Conservation (phyloP, 2,888 invertebrate species). For the Xiphydria camelus region DNA sequence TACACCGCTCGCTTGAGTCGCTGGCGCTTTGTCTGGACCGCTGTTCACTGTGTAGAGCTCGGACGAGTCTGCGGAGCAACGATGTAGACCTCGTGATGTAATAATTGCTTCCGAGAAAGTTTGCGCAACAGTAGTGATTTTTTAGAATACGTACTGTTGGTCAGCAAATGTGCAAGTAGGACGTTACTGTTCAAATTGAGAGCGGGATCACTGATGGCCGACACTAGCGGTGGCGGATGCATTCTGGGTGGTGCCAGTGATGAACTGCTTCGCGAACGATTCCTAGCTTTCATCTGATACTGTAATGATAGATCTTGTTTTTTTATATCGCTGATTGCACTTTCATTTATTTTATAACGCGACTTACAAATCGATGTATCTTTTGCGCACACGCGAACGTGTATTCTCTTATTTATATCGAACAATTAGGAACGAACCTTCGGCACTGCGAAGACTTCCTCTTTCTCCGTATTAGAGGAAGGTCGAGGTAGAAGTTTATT, state of each 20-base stretch:
- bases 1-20: slow-evolving; percentile 44
- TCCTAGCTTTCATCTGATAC: slow-evolving; percentile 57
- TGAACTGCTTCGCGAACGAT: slow-evolving; percentile 64
- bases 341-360: too few species aligned
- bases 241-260: slow-evolving; percentile 58
- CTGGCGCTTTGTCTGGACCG: slow-evolving; percentile 55
- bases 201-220: slow-evolving; percentile 78
- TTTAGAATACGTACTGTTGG: slow-evolving; percentile 64
- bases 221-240: slow-evolving; percentile 68
- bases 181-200: slow-evolving; percentile 71
- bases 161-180: slow-evolving; percentile 81
- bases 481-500: slow-evolving; percentile 48
- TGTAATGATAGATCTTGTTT: slow-evolving; percentile 22
- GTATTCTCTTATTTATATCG: too few species aligned
- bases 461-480: slow-evolving; percentile 35
- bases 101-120: too few species aligned
- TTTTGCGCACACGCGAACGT: too few species aligned
- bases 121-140: too few species aligned
- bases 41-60: slow-evolving; percentile 61
- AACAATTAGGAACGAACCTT: slow-evolving; percentile 47
- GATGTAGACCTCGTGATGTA: slow-evolving; percentile 4
- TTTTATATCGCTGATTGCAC: too few species aligned
- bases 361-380: too few species aligned
- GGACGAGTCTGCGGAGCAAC: slow-evolving; percentile 40
- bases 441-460: slow-evolving; percentile 59